A percentile compares a stretch with the other conserved stretches of the same genome.
Conservation (phyloP, 1,140 invertebrate genomes). For the Chrysoperla carnea region DNA sequence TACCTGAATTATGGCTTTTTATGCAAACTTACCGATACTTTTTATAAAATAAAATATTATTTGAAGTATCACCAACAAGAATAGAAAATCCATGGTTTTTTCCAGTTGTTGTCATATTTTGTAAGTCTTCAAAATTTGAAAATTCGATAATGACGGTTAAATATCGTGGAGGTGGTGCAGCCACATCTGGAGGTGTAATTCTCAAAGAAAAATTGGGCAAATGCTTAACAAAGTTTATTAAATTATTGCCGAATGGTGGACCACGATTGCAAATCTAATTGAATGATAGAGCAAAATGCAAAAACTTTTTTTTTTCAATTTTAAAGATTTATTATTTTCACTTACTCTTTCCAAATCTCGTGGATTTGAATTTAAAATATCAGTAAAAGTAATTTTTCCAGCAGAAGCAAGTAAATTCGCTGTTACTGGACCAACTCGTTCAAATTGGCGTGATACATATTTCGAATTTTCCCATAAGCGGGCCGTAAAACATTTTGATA, state of each 20-base stretch:
- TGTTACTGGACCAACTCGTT: slow-evolving; percentile 46
- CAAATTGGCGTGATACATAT: slow-evolving; percentile 49
- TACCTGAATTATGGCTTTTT: too few species aligned
- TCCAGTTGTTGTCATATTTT: slow-evolving; percentile 3
- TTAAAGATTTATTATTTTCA: slow-evolving; percentile 2
- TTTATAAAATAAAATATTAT: slow-evolving; percentile 12
- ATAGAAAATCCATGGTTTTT: slow-evolving; percentile 13
- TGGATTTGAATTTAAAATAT: slow-evolving; percentile 45
- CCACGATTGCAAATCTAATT: slow-evolving; percentile 15
- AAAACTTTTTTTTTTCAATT: background rate
- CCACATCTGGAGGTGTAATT: slow-evolving; percentile 1
- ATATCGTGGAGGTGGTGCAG: background rate
- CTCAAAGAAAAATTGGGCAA: slow-evolving; percentile 13
- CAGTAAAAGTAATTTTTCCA: slow-evolving; percentile 44
- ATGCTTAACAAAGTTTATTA: slow-evolving; percentile 11
- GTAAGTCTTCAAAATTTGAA: slow-evolving; percentile 3
- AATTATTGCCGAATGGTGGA: slow-evolving; percentile 16
- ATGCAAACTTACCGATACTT: background rate
- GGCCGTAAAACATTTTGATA: slow-evolving; percentile 45
- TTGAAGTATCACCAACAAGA: slow-evolving; percentile 29
- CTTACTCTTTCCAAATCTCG: slow-evolving; percentile 54
- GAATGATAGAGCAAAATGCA: slow-evolving; percentile 9
- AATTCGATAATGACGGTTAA: slow-evolving; percentile 1
- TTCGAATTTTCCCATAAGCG: slow-evolving; percentile 59
- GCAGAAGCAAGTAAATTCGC: slow-evolving; percentile 43